phyloP scores from a whole-genome alignment of 2,797 vertebrate genomes.

The Poeciliopsis presidionis region DNA sequence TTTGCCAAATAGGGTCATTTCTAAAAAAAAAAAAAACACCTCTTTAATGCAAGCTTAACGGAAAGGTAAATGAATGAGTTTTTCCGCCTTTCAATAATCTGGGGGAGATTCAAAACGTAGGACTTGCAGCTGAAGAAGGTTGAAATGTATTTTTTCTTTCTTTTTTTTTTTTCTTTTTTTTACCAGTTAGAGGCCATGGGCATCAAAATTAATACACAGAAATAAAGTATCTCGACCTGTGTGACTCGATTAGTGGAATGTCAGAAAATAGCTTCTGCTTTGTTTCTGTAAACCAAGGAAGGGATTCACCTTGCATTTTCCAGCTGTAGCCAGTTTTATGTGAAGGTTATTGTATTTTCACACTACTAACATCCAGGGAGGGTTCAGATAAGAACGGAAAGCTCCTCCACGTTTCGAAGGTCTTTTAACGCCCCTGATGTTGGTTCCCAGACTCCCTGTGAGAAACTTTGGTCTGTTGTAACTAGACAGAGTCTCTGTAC shows the following conservation, averaged over 20 bases:
- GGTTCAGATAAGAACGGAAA: no score
- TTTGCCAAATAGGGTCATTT: background rate
- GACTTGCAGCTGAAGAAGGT: background rate
- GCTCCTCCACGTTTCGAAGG: no score
- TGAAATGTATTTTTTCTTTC: background rate
- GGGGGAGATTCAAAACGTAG: background rate
- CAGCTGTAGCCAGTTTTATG: no score
- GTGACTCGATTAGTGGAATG: background rate
- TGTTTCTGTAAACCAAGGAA: no score
- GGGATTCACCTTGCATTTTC: no score
- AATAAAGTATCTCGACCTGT: background rate
- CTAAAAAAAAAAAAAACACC: background rate
- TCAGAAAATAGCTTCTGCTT: background rate
- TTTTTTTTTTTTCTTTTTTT: background rate
- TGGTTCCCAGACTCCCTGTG: no score
- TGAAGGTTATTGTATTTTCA: no score
- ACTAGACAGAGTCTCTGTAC: no score
- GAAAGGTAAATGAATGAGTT: background rate
- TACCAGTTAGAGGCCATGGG: background rate
- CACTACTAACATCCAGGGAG: no score
- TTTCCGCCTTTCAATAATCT: background rate
- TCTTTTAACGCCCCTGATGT: no score
- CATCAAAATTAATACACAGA: background rate
- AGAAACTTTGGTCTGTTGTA: no score
- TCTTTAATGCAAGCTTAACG: background rate